Evolutionary conservation across 1,140 invertebrate genomes (phyloP).

Genomic region (Penaeus indicus): DNA sequence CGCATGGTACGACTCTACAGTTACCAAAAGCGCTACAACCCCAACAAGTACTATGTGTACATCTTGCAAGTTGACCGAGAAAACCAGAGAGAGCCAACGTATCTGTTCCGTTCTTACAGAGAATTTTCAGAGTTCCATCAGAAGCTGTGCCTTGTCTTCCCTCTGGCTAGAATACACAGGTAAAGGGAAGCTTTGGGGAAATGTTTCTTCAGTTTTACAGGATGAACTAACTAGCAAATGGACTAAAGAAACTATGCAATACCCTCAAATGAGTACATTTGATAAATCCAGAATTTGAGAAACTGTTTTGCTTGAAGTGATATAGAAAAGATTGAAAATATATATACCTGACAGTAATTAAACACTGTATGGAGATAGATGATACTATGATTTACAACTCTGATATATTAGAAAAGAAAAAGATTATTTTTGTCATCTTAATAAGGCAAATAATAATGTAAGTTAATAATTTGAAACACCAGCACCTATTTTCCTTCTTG

Average conservation of each 20-base stretch:
- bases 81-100: constrained; percentile 85
- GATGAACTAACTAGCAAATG: too few species aligned
- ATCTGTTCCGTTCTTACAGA: constrained; percentile 92
- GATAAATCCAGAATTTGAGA: too few species aligned
- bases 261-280: too few species aligned
- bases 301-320: too few species aligned
- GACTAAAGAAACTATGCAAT: too few species aligned
- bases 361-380: too few species aligned
- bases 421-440: too few species aligned
- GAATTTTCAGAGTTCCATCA: constrained; percentile 97
- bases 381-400: too few species aligned
- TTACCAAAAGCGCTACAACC: constrained; percentile 95
- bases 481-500: neutral
- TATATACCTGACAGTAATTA: too few species aligned
- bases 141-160: constrained; percentile 93
- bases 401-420: too few species aligned
- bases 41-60: constrained; percentile 98
- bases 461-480: neutral
- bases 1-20: constrained; percentile 87
- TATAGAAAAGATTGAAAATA: too few species aligned
- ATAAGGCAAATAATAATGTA: neutral
- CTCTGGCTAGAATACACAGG: constrained; percentile 80
- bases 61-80: constrained; percentile 89
- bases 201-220: too few species aligned
- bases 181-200: constrained; percentile 62